Base-by-base conservation (phyloP, 2,113 vertebrate species). In the Siniperca chuatsi region DNA sequence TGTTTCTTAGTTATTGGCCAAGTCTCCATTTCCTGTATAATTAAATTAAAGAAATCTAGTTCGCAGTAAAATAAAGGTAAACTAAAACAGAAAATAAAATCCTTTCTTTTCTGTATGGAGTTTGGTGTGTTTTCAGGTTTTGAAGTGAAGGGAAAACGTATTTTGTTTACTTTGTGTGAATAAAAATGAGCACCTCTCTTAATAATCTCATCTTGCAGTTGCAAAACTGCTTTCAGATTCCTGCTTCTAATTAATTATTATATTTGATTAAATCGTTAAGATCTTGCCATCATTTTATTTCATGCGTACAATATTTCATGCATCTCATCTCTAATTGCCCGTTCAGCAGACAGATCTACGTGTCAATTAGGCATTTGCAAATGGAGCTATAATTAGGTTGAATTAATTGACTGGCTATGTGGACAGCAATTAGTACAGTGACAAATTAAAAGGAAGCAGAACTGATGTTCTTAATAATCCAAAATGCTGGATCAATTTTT, bases 351-450 rank as follows among this genome's bases (percentile, higher is more conserved):
- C 89, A 93, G 86, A 90, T 87, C 92, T 86, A 82, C 73, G 70
- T 92, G 87, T 93, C 91, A 92, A 86, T 95, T 92, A 93, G 89
- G 50, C 87, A 52, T 86, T 55, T 15, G 88, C 84, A 91, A 88
- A 83, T 90, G 82, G 44, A 77, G 85, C 80, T 71, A 10, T 93
- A 95, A 94, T 93, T 88, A 91, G 83, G 75, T 83, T 81, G 77
- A 92, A 94, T 95, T 93, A 93, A 94, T 92, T 92, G 86, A 85
- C 85, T 69, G 61, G 52, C 44, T 50, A 69, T 85, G 91, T 90
- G 85, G 83, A 90, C 84, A 40, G 58, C 82, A 87, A 93, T 93
- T 92, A 92, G 67, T 60, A 13, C 55, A 73, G 75, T 72, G 90
- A 90, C 88, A 88, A 92, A 93, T 93, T 72, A 91, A 91, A 78